Evolutionary conservation across 2,113 vertebrate species (phyloP), one percentile per base, ranked within the genome.

Genomic region (Haemorhous mexicanus): DNA sequence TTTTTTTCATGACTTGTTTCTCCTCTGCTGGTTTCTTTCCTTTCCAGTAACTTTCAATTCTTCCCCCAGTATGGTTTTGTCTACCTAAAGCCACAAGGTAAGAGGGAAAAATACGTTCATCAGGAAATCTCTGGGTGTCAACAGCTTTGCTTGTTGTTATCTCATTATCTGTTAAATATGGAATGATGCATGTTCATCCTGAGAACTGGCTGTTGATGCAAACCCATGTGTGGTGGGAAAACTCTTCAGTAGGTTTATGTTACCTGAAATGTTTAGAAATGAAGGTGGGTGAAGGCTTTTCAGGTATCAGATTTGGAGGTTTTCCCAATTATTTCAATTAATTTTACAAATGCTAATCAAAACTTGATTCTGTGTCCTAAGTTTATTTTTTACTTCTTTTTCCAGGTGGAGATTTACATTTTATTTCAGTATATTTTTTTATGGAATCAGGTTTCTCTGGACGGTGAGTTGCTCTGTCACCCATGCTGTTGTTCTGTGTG

Each of bases 321-420:
- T 69, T 53, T 50, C 62, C 15, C 20, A 73, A 0, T 41, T 64
- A 24, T 32, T 90, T 39, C 13, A 46, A 7, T 33, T 75, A 37
- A 69, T 79, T 16, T 62, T 63, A 76, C 5, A 37, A 16, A 10
- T 73, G 14, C 50, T 72, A 41, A 58, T 10, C n/a, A 70, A 49
- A 68, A 80, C 62, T 22, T 33, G 7, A 32, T 88, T 83, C 72
- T 47, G 0, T 67, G 63, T 55, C 28, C 26, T n/a, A 24, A 79
- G 20, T 66, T 72, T 16, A 27, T 46, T 59, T 86, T 80, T 89
- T 83, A 41, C 72, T 98, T 80, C 59, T 96, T 66, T 93, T 87
- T 94, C 28, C 87, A 99, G 99, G 99, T 99, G 99, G 99, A 98
- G 99, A 98, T 99, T 99, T 98, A 98, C 98, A 91, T 99, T 99